A percentile compares a stretch with the other conserved stretches of the same genome.
Evolutionary conservation across 2,797 vertebrate species (phyloP).

Genomic region (Gobionotothen gibberifrons): DNA sequence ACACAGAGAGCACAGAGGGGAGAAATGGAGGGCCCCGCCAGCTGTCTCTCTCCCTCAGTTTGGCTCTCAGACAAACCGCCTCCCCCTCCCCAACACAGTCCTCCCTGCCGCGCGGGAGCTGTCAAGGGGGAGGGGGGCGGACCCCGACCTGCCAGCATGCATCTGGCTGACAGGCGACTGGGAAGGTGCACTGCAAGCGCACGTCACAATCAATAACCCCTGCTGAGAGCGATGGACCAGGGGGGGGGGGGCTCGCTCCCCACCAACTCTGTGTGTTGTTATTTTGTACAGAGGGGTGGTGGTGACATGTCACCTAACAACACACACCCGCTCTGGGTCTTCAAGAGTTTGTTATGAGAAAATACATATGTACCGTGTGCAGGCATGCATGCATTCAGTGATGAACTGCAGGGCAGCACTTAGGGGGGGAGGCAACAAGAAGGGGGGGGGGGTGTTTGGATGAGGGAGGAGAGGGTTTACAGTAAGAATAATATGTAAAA

Average conservation of each 20-base stretch:
- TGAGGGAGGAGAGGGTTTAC: not conserved
- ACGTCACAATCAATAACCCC: slow-evolving; percentile 90
- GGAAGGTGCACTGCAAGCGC: slow-evolving; percentile 88
- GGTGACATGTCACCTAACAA: slow-evolving; percentile 64
- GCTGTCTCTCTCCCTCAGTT: slow-evolving; percentile 55
- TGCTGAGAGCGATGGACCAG: slow-evolving; percentile 77
- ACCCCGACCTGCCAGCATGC: slow-evolving; percentile 85
- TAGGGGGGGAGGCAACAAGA: too few relatives aligned
- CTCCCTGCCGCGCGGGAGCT: slow-evolving; percentile 83
- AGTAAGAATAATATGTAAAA: not conserved
- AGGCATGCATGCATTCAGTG: slow-evolving; percentile 49
- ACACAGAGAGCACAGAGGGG: slow-evolving; percentile 43
- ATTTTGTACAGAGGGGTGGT: slow-evolving; percentile 40
- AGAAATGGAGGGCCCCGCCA: slow-evolving; percentile 45
- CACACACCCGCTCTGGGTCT: slow-evolving; percentile 59
- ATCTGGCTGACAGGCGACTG: slow-evolving; percentile 85
- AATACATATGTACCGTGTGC: slow-evolving; percentile 69
- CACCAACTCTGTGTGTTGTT: slow-evolving; percentile 60
- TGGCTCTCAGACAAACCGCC: slow-evolving; percentile 58
- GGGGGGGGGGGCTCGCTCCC: slow-evolving; percentile 45
- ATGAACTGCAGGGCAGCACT: slow-evolving; percentile 44
- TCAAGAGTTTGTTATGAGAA: slow-evolving; percentile 63
- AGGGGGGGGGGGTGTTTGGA: not conserved
- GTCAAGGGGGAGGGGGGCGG: slow-evolving; percentile 65
- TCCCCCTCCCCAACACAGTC: slow-evolving; percentile 9